Base-by-base conservation (phyloP, 2,888 invertebrate genomes). In the Xestia c-nigrum region DNA sequence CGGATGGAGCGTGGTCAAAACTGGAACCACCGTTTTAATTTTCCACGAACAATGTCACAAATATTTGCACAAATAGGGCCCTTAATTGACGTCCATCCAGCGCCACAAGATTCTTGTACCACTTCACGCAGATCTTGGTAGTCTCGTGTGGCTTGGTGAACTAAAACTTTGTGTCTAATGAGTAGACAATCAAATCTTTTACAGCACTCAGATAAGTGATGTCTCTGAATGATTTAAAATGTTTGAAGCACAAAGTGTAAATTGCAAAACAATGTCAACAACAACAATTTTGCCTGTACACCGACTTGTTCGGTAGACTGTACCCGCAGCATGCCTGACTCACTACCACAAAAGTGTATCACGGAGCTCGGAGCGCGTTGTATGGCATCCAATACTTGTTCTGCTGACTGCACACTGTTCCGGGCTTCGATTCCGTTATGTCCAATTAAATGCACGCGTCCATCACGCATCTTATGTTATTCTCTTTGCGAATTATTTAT, bases 361-460 rank as follows among this genome's bases (percentile, higher is more conserved):
- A 67, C 77, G 50, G 73, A 59, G 85, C 55, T 21, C 55, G 72
- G 78, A 69, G 9, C 84, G 84, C 79, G 74, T 72, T 77, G 74
- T 81, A 81, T 84, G 83, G 88, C 79, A 85, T 90, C 87, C 87
- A 72, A 87, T 89, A 83, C 76, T 47, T 81, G 91, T 90, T 91
- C 91, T 88, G 93, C 88, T 91, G 80, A 21, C 80, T 86, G 85
- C 88, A 79, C 89, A 85, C 85, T 84, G 93, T 94, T 94, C 93
- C 94, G 93, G 89, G 84, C 88, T 87, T 88, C 89, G 91, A 84
- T 88, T 91, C 91, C 89, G 90, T 93, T 93, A 93, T 87, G 83
- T 89, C 78, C 90, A 91, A 91, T 92, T 91, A 91, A 88, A 86
- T 85, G 83, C 89, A 90, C 87, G 85, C 88, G 80, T 85, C 81